Conservation (phyloP, 2,113 vertebrate species). For the Tricholaema leucomelas region DNA sequence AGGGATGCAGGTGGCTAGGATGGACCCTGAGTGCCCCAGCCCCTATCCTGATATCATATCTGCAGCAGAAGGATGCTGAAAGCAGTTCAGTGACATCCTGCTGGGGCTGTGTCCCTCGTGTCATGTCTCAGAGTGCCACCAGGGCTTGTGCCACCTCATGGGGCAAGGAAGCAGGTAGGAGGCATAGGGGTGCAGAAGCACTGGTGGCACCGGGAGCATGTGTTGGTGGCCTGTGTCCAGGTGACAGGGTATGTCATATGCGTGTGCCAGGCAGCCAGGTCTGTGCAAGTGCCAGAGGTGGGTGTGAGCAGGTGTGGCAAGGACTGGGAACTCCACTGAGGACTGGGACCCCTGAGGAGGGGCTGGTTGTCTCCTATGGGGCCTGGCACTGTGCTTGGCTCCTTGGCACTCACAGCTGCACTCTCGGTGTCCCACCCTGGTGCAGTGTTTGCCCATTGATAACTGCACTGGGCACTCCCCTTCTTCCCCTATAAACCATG, state of each 20-base stretch:
- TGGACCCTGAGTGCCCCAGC: fast-evolving
- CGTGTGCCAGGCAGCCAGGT: no score
- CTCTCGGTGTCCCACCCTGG: fast-evolving
- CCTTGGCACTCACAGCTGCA: not conserved
- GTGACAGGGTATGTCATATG: no score
- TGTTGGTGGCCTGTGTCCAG: no score
- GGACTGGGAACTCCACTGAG: no score
- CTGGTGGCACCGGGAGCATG: no score
- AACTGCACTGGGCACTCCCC: not conserved
- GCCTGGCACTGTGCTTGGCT: no score
- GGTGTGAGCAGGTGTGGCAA: no score
- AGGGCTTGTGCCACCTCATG: not conserved
- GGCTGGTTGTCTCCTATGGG: no score
- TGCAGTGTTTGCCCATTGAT: not conserved
- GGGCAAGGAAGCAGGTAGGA: not conserved
- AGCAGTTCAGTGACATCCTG: not conserved
- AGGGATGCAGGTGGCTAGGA: not conserved
- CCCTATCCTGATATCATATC: fast-evolving
- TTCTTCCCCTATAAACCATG: not conserved
- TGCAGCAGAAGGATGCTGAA: not conserved
- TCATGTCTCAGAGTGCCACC: not conserved
- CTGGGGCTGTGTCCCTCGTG: not conserved
- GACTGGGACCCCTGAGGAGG: no score
- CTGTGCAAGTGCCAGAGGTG: no score
- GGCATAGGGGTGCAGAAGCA: no score